Conservation (phyloP, 2,113 vertebrate genomes). For the Rhinogobius similis region DNA sequence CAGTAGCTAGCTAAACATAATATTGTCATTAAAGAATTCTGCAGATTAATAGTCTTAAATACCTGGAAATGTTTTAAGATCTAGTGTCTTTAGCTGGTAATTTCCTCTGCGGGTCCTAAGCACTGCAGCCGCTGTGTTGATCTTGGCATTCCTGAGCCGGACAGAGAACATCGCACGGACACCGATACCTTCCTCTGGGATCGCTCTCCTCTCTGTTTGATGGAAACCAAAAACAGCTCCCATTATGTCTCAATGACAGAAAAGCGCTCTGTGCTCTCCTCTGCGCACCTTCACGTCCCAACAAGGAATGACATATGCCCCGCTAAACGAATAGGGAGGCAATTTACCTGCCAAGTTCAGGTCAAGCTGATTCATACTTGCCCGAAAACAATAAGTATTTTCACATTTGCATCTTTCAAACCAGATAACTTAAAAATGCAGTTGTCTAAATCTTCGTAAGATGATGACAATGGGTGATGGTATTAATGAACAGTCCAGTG, state of each 20-base stretch:
- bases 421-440: not conserved
- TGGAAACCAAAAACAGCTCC: slow-evolving; percentile 71
- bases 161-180: slow-evolving; percentile 64
- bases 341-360: slow-evolving; percentile 48
- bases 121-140: slow-evolving; percentile 73
- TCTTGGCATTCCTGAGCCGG: slow-evolving; percentile 65
- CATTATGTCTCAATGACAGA: slow-evolving; percentile 69
- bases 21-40: slow-evolving; percentile 69
- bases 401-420: not conserved
- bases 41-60: slow-evolving; percentile 70
- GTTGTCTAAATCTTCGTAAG: not conserved
- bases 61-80: slow-evolving; percentile 70
- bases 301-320: slow-evolving; percentile 56
- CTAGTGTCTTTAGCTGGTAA: slow-evolving; percentile 66
- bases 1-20: slow-evolving; percentile 66
- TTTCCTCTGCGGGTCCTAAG: slow-evolving; percentile 66
- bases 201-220: slow-evolving; percentile 66
- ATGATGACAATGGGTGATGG: slow-evolving; percentile 18
- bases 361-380: slow-evolving; percentile 40
- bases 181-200: slow-evolving; percentile 76
- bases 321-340: slow-evolving; percentile 23
- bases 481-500: slow-evolving; percentile 61
- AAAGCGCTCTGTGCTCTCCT: slow-evolving; percentile 59
- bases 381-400: slow-evolving; percentile 26
- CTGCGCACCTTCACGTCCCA: slow-evolving; percentile 57